phyloP scores from a whole-genome alignment of 2,113 vertebrate species.

The Stegostoma tigrinum region DNA sequence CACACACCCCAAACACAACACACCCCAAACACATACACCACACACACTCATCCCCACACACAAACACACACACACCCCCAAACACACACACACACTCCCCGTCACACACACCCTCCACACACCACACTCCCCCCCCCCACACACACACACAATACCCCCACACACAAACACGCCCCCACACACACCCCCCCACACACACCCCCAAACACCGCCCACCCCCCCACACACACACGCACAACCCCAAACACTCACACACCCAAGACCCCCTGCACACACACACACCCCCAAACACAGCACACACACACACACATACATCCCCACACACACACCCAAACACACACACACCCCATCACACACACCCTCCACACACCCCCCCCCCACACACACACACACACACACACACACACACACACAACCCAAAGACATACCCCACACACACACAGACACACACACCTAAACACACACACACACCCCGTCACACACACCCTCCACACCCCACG shows the following conservation, averaged over 20 bases:
- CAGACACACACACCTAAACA: no score
- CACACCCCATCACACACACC: not conserved
- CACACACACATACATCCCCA: no score
- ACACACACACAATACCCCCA: no score
- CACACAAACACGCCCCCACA: no score
- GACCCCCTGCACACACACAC: rapidly evolving
- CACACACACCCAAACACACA: no score
- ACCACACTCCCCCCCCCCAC: not conserved
- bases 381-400: no score
- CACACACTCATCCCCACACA: no score
- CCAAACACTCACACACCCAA: not conserved
- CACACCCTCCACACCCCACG: not conserved
- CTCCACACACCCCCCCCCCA: not conserved
- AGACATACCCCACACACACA: no score
- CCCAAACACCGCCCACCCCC: no score
- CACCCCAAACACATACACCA: no score
- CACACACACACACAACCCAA: not conserved
- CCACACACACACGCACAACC: not conserved
- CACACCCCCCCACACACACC: not conserved
- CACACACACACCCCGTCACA: not conserved
- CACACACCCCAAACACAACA: not conserved
- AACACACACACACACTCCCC: not conserved
- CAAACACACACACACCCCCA: not conserved
- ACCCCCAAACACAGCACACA: not conserved
- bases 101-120: not conserved